Percentiles rank a stretch among this genome's conserved stretches.
These are phyloP conservation scores for Donacobius atricapilla DNA, from an alignment of 2,113 vertebrate genomes.

Conservation along the genomic window DNA sequence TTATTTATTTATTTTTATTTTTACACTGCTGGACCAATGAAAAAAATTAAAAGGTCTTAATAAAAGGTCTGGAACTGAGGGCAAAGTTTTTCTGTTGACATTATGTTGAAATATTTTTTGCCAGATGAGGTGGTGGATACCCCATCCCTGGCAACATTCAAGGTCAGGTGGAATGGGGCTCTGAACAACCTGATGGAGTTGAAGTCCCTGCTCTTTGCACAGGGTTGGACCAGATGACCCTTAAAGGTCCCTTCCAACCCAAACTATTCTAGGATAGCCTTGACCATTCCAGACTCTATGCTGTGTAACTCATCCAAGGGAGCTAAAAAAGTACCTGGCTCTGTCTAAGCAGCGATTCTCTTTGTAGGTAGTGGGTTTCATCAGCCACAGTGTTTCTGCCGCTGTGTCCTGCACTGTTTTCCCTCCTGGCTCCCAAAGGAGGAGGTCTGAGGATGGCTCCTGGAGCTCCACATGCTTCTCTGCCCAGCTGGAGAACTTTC, in stretches of 20 bases:
- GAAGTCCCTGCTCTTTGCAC: not conserved
- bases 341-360: rapidly evolving
- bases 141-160: not conserved
- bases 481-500: not conserved
- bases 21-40: not conserved
- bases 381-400: not conserved
- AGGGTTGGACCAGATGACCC: not conserved
- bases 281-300: not conserved
- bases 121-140: not conserved
- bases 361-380: rapidly evolving
- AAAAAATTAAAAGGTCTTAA: not conserved
- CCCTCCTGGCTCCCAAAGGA: not conserved
- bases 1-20: too few relatives aligned
- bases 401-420: rapidly evolving
- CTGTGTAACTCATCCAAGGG: not conserved
- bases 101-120: not conserved
- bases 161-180: rapidly evolving
- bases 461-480: not conserved
- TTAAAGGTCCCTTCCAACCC: not conserved
- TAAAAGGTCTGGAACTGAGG: not conserved
- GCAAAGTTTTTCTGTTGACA: not conserved
- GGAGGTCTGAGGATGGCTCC: not conserved
- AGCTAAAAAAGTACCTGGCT: not conserved
- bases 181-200: not conserved
- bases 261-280: not conserved